phyloP scores from a whole-genome alignment of 2,113 vertebrate genomes.

The Uria aalge region DNA sequence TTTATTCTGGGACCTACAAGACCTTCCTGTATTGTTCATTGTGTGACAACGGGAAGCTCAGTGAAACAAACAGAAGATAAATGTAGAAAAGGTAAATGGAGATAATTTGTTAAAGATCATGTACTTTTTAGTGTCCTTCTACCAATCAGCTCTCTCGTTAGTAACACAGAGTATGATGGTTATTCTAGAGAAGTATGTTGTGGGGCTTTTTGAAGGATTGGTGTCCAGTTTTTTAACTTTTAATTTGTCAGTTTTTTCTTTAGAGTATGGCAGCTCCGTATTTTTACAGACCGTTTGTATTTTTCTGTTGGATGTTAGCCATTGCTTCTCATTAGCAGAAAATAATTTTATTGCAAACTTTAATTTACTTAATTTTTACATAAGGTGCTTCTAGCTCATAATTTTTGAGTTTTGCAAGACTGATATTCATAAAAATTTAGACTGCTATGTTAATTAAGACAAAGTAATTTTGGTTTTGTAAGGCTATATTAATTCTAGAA shows the following conservation, averaged over 20 bases:
- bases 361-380: background rate
- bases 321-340: background rate
- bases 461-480: background rate
- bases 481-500: background rate
- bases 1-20: background rate
- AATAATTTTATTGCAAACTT: background rate
- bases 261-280: background rate
- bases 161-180: background rate
- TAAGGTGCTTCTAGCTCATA: background rate
- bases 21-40: background rate
- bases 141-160: background rate
- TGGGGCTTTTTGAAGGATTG: background rate
- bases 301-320: background rate
- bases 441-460: background rate
- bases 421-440: background rate
- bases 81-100: background rate
- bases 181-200: background rate
- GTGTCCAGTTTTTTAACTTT: background rate
- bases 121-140: background rate
- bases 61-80: background rate
- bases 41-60: background rate
- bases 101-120: background rate
- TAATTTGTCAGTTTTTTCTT: background rate
- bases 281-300: background rate
- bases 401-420: background rate